Evolutionary conservation across 2,113 vertebrate genomes (phyloP).

Genomic region (Zosterops pallidus): DNA sequence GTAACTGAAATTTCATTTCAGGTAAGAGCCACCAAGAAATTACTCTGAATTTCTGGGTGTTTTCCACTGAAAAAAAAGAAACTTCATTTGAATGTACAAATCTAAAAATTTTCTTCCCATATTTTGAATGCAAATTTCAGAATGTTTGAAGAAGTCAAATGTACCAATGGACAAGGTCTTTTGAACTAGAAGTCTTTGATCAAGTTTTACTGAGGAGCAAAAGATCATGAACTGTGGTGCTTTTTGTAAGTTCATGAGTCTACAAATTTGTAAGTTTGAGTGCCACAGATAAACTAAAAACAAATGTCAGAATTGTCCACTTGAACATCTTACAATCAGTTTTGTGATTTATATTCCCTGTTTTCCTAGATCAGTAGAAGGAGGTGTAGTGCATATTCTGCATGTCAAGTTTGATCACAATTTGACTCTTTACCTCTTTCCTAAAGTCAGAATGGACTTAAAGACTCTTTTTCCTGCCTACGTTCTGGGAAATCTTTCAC

Average conservation of each 20-base stretch:
- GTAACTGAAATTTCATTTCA: background rate
- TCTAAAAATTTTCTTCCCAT: background rate
- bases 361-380: background rate
- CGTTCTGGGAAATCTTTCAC: background rate
- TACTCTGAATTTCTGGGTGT: background rate
- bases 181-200: background rate
- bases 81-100: background rate
- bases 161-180: background rate
- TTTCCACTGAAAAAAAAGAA: background rate
- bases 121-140: background rate
- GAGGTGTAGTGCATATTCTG: background rate
- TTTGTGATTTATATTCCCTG: background rate
- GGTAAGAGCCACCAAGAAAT: background rate
- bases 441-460: background rate
- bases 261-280: background rate
- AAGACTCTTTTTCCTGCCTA: background rate
- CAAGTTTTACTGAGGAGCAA: background rate
- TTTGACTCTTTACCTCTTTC: background rate
- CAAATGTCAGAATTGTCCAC: background rate
- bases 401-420: background rate
- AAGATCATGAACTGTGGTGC: fast-evolving
- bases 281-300: background rate
- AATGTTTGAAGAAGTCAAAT: background rate
- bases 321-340: background rate
- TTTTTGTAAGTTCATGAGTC: fast-evolving